Base-by-base conservation (phyloP, 2,888 invertebrate species). In the Plagodis pulveraria region DNA sequence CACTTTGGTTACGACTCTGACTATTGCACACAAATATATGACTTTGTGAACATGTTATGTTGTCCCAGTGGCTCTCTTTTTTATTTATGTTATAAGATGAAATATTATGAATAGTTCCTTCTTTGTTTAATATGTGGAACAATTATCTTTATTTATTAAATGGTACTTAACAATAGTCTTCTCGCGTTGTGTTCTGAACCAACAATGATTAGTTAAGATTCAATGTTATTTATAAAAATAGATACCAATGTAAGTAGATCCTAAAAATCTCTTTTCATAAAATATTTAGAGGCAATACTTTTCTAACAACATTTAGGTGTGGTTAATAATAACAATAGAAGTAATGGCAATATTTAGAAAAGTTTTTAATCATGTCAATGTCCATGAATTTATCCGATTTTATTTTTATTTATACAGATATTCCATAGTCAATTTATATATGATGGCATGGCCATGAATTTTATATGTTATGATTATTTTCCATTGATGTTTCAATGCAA, bases 251-350 rank as follows among this genome's bases (percentile, higher is more conserved):
- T 88, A 87, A 85, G 86, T 90, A 91, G 89, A 76, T 81, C 81
- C 10, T 89, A 82, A 80, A 59, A 84, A 83, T 83, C 84, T 86
- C 84, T 83, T 84, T 84, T 87, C 86, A 79, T 84, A 78, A 86
- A 82, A 86, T 83, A 84, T 84, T 86, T 90, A 91, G 89, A 87
- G 87, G 89, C 89, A 88, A 88, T 91, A 91, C 87, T 89, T 89
- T 91, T 90, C 83, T 89, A 89, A 90, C 84, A 86, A 87, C 84
- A 84, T 87, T 84, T 90, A 91, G 88, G 84, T 87, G 89, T 90
- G 86, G 76, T 82, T 81, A 86, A 80, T 84, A 82, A 84, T 86
- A 87, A 90, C 87, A 87, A 88, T 91, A 91, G 86, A 77, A 84
- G 80, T 51, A 85, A 88, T 83, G 75, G 84, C 84, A 86, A 86